These are phyloP conservation scores for Brachionichthys hirsutus DNA, from an alignment of 2,113 vertebrate species.

Conservation along the genomic window DNA sequence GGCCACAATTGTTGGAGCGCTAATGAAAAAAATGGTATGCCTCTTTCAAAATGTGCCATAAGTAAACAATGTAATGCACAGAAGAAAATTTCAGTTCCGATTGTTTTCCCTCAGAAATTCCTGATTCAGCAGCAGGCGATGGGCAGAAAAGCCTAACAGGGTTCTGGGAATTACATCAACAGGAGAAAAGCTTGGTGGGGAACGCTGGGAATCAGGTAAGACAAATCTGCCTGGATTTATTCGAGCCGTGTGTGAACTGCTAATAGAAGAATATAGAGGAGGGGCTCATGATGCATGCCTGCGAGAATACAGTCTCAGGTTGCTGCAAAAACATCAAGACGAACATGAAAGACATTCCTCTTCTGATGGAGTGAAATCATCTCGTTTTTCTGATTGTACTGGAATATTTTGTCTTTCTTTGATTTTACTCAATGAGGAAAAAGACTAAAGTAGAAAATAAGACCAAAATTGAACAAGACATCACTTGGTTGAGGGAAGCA, in stretches of 20 bases:
- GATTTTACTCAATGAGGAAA: too few relatives aligned
- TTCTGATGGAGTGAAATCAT: background rate
- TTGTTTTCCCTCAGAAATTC: slow-evolving; percentile 25
- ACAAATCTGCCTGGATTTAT: slow-evolving; percentile 60
- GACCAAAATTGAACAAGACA: background rate
- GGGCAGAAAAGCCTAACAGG: slow-evolving; percentile 33
- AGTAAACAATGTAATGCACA: background rate
- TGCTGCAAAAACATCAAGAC: background rate
- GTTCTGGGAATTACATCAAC: slow-evolving; percentile 29
- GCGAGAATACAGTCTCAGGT: background rate
- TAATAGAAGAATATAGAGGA: slow-evolving; percentile 45
- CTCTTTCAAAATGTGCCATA: slow-evolving; percentile 7
- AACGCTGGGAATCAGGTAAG: slow-evolving; percentile 42
- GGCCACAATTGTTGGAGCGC: background rate
- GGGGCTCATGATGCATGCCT: slow-evolving; percentile 16
- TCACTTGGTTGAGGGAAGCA: slow-evolving; percentile 18
- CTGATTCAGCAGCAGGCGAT: slow-evolving; percentile 7
- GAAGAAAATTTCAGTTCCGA: slow-evolving; percentile 31
- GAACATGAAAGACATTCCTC: background rate
- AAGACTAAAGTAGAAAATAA: too few relatives aligned
- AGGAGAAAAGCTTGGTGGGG: slow-evolving; percentile 15
- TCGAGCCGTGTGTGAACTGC: slow-evolving; percentile 38
- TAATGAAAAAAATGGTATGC: background rate
- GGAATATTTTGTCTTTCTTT: background rate
- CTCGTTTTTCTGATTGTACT: background rate